These are phyloP conservation scores for Myrmophylax atrothorax DNA, from an alignment of 2,113 vertebrate species.

Conservation along the genomic window DNA sequence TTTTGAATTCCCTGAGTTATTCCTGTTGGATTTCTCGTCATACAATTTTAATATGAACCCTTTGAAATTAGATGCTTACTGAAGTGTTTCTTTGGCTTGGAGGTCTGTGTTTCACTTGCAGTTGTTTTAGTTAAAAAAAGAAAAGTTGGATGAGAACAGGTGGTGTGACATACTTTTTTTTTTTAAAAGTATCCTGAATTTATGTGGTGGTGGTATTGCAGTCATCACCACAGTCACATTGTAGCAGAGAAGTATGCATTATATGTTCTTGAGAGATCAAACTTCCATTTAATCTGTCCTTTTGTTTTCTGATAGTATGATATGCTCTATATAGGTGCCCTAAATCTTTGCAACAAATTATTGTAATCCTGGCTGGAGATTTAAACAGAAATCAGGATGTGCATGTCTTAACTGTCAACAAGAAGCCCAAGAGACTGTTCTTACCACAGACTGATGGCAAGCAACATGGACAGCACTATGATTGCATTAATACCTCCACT, in stretches of 20 bases:
- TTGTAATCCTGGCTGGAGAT: neutral
- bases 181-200: neutral
- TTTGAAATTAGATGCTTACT: slow-evolving; percentile 42
- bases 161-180: neutral
- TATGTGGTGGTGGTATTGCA: neutral
- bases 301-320: neutral
- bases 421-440: neutral
- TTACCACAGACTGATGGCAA: neutral
- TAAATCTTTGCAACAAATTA: neutral
- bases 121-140: slow-evolving; percentile 19
- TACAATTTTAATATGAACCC: slow-evolving; percentile 24
- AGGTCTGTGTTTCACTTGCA: neutral
- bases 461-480: neutral
- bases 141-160: slow-evolving; percentile 22
- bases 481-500: neutral
- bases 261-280: neutral
- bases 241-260: neutral
- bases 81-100: neutral
- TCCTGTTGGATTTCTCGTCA: slow-evolving; percentile 10
- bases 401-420: neutral
- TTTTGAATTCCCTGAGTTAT: slow-evolving; percentile 34
- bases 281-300: neutral
- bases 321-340: neutral
- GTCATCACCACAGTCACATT: neutral
- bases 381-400: neutral